Percentiles rank a stretch among this genome's conserved stretches.
These are phyloP conservation scores for Boloria selene DNA, from an alignment of 2,888 invertebrate species.

Conservation along the genomic window DNA sequence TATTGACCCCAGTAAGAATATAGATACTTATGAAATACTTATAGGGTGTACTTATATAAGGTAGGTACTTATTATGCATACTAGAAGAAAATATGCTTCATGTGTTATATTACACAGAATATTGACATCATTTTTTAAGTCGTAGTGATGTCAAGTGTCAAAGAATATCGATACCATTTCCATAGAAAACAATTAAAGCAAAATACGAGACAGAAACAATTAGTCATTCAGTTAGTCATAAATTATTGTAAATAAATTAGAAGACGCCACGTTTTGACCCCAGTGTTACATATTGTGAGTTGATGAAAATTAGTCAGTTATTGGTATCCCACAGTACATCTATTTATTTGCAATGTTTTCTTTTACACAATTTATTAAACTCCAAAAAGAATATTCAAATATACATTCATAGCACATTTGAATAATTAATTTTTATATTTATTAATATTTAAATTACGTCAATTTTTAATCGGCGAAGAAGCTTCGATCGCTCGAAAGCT, in stretches of 20 bases:
- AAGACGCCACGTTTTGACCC: constrained; percentile 29
- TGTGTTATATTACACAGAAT: neutral
- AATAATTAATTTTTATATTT: no score
- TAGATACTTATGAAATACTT: no score
- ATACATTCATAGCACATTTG: no score
- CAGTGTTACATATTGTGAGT: constrained; percentile 38
- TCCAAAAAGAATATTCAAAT: no score
- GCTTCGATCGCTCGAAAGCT: no score
- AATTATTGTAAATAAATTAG: constrained; percentile 31
- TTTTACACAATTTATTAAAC: no score
- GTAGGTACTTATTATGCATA: no score
- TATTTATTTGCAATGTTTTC: constrained; percentile 33
- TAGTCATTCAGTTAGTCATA: constrained; percentile 43
- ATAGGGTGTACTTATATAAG: no score
- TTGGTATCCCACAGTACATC: constrained; percentile 33
- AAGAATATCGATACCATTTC: constrained; percentile 18
- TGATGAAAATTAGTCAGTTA: constrained; percentile 53
- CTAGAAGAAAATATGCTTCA: constrained; percentile 1
- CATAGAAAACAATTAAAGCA: constrained; percentile 24
- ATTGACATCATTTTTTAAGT: neutral
- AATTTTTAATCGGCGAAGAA: no score
- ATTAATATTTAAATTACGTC: no score
- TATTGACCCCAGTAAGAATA: no score
- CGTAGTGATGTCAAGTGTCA: neutral
- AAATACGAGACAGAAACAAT: constrained; percentile 35